phyloP scores from a whole-genome alignment of 2,797 vertebrate genomes.

The Sorex maritimensis region DNA sequence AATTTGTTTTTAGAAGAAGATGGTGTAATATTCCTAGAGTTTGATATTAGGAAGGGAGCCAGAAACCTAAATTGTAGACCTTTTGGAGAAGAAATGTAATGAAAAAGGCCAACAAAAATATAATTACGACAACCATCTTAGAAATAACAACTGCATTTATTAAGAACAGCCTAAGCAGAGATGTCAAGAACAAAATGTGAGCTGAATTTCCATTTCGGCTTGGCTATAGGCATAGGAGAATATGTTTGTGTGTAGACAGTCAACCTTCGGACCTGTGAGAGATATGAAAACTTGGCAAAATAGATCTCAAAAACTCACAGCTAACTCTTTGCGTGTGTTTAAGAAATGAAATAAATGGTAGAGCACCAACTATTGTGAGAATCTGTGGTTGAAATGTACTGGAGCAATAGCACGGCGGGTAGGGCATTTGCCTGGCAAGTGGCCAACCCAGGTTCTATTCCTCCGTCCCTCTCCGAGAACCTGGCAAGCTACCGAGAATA shows the following conservation, averaged over 20 bases:
- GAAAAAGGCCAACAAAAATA: conserved; percentile 91
- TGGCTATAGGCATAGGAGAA: conserved; percentile 82
- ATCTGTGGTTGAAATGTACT: not conserved
- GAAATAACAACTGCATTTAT: conserved; percentile 89
- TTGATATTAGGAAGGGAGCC: conserved; percentile 87
- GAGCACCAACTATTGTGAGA: not conserved
- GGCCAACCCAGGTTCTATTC: no score
- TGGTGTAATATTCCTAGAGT: conserved; percentile 83
- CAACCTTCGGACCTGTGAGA: conserved; percentile 71
- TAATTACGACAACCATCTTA: conserved; percentile 89
- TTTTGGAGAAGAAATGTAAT: conserved; percentile 88
- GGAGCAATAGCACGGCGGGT: no score
- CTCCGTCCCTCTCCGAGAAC: no score
- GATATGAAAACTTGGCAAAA: conserved; percentile 71
- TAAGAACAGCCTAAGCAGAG: conserved; percentile 85
- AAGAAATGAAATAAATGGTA: no score
- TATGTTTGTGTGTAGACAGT: conserved; percentile 74
- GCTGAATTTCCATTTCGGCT: conserved; percentile 84
- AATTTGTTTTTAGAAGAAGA: conserved; percentile 82
- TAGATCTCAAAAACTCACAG: conserved; percentile 27
- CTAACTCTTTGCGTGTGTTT: not conserved
- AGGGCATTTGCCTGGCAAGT: no score
- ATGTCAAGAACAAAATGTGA: conserved; percentile 81
- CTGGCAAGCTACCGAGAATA: no score
- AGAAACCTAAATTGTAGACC: conserved; percentile 85